These are phyloP conservation scores for Gymnocephalus cernua DNA, from an alignment of 2,113 vertebrate species.

Conservation along the genomic window DNA sequence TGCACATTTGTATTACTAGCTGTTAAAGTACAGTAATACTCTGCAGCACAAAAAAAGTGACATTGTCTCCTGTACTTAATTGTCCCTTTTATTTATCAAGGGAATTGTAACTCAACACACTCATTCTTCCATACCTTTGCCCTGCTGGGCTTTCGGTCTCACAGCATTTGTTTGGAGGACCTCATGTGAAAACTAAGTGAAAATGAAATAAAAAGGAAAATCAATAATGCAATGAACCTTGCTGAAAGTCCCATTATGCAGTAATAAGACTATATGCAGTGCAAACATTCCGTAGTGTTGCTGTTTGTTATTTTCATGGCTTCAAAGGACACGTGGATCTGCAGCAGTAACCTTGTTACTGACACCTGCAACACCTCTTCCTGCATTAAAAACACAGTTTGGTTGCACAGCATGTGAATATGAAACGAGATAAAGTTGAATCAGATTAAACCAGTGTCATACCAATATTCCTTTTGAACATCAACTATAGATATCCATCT, in stretches of 20 bases:
- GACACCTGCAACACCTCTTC: background rate
- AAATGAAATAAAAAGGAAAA: background rate
- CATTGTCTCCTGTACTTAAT: background rate
- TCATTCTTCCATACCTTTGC: background rate
- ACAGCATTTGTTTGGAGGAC: background rate
- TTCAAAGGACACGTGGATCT: slow-evolving; percentile 1
- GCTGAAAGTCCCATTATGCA: background rate
- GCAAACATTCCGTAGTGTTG: background rate
- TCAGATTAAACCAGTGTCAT: background rate
- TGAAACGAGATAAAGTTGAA: no score
- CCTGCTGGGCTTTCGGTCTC: background rate
- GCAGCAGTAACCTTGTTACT: background rate
- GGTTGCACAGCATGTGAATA: background rate
- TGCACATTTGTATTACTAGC: background rate
- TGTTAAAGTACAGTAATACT: background rate
- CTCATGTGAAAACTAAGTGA: background rate
- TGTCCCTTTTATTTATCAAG: background rate
- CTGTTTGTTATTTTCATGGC: slow-evolving; percentile 8
- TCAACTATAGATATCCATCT: background rate
- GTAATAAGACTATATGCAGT: background rate
- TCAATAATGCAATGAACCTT: slow-evolving; percentile 7
- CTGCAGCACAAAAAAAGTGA: background rate
- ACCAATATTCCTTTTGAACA: background rate
- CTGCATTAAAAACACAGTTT: background rate
- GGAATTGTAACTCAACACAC: background rate